Conservation (phyloP, 2,113 vertebrate genomes). For the Myotis brandtii region DNA sequence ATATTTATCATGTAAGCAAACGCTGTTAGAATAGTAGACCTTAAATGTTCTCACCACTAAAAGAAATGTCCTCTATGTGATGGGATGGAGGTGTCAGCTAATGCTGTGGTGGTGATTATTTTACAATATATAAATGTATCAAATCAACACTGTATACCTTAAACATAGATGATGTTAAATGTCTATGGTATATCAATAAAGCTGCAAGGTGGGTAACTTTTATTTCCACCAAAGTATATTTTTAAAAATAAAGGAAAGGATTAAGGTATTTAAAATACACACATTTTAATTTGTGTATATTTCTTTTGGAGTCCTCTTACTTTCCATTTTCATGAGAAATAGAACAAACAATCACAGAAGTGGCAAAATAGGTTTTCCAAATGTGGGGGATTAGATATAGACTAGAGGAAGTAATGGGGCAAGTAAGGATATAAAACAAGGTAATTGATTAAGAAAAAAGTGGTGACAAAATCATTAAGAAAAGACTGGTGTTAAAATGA, state of each 20-base stretch:
- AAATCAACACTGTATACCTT: background rate
- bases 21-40: background rate
- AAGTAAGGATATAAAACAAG: background rate
- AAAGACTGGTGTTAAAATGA: background rate
- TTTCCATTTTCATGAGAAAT: background rate
- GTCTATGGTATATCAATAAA: background rate
- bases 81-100: background rate
- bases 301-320: background rate
- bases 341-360: background rate
- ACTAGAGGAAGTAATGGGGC: background rate
- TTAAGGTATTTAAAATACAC: background rate
- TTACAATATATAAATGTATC: background rate
- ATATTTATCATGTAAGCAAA: background rate
- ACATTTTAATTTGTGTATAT: background rate
- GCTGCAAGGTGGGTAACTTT: background rate
- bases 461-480: background rate
- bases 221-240: background rate
- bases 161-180: background rate
- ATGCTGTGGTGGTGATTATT: background rate
- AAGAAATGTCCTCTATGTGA: background rate
- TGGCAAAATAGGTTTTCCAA: background rate
- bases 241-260: background rate
- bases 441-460: background rate
- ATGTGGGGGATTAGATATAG: background rate
- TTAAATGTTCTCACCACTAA: background rate